These are phyloP conservation scores for Pseudomyrmex concolor DNA, from an alignment of 1,140 invertebrate species.

Conservation along the genomic window DNA sequence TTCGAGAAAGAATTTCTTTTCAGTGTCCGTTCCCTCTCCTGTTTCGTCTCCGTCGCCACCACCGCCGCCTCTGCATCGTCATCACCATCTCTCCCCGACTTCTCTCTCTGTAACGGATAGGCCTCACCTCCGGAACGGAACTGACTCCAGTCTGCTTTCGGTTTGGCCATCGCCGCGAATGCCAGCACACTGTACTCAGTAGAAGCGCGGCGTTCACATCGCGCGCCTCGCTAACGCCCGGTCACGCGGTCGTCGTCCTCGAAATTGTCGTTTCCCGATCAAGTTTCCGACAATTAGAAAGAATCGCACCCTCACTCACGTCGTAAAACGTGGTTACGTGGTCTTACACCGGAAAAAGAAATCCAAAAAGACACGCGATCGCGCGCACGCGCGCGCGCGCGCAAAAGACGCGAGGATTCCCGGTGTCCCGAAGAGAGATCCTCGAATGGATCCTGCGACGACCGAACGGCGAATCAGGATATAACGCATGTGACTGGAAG, in stretches of 20 bases:
- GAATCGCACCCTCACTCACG: background rate
- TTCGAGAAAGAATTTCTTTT: slow-evolving; percentile 41
- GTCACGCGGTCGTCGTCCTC: slow-evolving; percentile 37
- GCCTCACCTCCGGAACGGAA: slow-evolving; percentile 75
- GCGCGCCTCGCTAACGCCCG: slow-evolving; percentile 61
- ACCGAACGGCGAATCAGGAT: slow-evolving; percentile 17
- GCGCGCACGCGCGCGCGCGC: background rate
- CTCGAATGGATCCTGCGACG: background rate
- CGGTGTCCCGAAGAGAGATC: background rate
- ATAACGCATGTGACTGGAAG: slow-evolving; percentile 23
- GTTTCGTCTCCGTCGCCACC: slow-evolving; percentile 56
- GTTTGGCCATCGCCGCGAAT: slow-evolving; percentile 69
- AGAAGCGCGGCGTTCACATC: slow-evolving; percentile 62
- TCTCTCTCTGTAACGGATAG: slow-evolving; percentile 74
- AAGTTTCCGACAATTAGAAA: slow-evolving; percentile 6
- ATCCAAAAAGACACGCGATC: background rate
- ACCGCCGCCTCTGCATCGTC: slow-evolving; percentile 73
- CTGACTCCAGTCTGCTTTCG: slow-evolving; percentile 73
- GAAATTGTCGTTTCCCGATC: background rate
- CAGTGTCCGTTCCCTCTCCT: slow-evolving; percentile 61
- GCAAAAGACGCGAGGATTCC: background rate
- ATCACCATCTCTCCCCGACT: slow-evolving; percentile 74
- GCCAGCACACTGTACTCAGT: slow-evolving; percentile 63
- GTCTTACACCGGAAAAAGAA: background rate
- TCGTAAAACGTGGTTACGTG: no score